A percentile compares a stretch with the other conserved stretches of the same genome.
Evolutionary conservation across 2,797 vertebrate genomes (phyloP).

Genomic region (Micrastur ruficollis): DNA sequence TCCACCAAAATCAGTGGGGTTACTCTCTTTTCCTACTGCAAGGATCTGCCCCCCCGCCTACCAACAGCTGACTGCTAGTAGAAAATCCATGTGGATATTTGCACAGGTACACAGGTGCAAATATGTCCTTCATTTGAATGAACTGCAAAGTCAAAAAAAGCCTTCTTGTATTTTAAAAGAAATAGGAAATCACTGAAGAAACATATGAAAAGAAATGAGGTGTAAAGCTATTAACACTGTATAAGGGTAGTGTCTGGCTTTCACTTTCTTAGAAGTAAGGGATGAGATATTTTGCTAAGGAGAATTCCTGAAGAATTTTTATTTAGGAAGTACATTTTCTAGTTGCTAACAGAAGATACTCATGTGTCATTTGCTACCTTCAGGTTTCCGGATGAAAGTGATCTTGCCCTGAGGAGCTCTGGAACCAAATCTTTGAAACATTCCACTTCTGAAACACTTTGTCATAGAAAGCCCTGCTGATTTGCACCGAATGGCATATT

Average conservation of each 20-base stretch:
- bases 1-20: background rate
- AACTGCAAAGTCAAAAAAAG: background rate
- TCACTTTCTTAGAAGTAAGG: background rate
- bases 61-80: background rate
- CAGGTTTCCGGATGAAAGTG: background rate
- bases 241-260: background rate
- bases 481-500: background rate
- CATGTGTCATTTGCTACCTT: background rate
- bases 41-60: background rate
- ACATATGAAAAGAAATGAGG: background rate
- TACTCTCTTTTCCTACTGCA: background rate
- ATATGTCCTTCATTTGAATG: background rate
- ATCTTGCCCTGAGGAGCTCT: background rate
- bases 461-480: background rate
- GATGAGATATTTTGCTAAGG: background rate
- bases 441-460: background rate
- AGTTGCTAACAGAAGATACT: background rate
- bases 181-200: background rate
- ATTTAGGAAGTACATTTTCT: background rate
- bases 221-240: background rate
- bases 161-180: background rate
- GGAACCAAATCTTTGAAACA: background rate
- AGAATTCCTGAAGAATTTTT: background rate
- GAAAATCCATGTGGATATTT: background rate
- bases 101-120: background rate